Percentiles rank a stretch among this genome's conserved stretches.
Evolutionary conservation across 2,797 vertebrate species (phyloP).

Genomic region (Meriones psammophilus): DNA sequence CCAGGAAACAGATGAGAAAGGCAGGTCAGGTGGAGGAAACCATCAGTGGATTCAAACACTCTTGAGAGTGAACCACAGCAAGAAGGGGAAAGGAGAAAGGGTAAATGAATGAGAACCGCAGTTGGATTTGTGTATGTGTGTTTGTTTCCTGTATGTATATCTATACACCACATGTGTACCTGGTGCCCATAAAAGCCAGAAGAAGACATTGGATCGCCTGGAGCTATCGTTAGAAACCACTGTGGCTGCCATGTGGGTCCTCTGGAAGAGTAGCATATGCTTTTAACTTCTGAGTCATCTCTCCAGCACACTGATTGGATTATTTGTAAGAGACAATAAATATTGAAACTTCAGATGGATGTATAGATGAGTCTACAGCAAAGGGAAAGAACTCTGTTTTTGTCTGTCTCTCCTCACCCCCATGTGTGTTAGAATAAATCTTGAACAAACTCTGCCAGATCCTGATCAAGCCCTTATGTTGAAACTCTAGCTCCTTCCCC

Average conservation of each 20-base stretch:
- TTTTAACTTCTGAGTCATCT: background rate
- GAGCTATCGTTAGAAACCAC: background rate
- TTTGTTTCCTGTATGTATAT: background rate
- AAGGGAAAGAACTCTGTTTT: background rate
- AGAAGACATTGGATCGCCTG: background rate
- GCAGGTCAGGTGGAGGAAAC: background rate
- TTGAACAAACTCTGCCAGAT: background rate
- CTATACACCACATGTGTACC: background rate
- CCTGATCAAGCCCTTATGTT: background rate
- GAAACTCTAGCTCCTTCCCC: background rate
- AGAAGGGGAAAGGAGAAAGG: too few species aligned
- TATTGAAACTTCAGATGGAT: background rate
- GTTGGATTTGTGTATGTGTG: background rate
- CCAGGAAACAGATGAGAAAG: background rate
- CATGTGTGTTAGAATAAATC: background rate
- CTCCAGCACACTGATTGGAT: background rate
- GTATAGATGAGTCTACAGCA: background rate
- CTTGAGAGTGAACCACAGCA: background rate
- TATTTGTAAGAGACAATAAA: background rate
- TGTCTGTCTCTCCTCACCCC: background rate
- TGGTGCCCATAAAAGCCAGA: background rate
- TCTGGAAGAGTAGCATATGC: background rate
- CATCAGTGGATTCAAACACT: background rate
- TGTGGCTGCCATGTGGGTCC: background rate
- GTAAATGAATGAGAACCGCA: background rate